Evolutionary conservation across 2,113 vertebrate species (phyloP).

Genomic region (Nematolebias whitei): DNA sequence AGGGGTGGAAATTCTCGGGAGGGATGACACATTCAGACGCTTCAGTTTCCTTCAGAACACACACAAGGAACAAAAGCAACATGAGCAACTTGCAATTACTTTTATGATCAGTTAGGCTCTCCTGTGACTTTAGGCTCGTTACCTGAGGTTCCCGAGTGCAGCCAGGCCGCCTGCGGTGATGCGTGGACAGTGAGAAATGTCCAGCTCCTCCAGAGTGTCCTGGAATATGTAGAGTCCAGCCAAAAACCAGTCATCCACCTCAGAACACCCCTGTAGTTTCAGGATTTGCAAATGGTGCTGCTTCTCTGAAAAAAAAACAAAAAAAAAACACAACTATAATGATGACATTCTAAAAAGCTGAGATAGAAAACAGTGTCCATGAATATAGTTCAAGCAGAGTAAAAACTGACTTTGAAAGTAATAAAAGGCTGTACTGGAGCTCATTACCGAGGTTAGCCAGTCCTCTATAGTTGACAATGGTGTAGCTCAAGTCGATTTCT

Average conservation of each 20-base stretch:
- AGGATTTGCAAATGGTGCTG: slow-evolving; percentile 77
- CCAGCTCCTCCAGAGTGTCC: slow-evolving; percentile 80
- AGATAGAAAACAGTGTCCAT: background rate
- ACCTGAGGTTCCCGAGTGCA: slow-evolving; percentile 86
- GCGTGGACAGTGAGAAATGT: slow-evolving; percentile 82
- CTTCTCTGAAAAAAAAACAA: slow-evolving; percentile 46
- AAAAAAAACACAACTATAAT: background rate
- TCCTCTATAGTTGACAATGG: slow-evolving; percentile 80
- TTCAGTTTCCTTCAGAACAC: slow-evolving; percentile 76
- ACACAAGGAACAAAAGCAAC: background rate
- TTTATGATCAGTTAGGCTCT: background rate
- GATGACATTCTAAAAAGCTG: no score
- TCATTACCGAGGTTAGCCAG: slow-evolving; percentile 81
- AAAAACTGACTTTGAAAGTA: background rate
- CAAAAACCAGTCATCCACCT: slow-evolving; percentile 88
- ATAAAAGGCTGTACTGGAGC: background rate
- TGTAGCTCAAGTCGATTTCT: slow-evolving; percentile 81
- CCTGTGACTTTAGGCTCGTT: slow-evolving; percentile 24
- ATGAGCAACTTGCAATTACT: no score
- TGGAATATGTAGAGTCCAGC: slow-evolving; percentile 78
- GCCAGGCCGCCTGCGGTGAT: slow-evolving; percentile 84
- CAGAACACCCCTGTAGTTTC: slow-evolving; percentile 78
- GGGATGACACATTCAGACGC: slow-evolving; percentile 81
- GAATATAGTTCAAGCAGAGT: background rate
- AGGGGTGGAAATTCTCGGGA: slow-evolving; percentile 75